Conservation (phyloP, 2,113 vertebrate genomes). For the Grus americana region DNA sequence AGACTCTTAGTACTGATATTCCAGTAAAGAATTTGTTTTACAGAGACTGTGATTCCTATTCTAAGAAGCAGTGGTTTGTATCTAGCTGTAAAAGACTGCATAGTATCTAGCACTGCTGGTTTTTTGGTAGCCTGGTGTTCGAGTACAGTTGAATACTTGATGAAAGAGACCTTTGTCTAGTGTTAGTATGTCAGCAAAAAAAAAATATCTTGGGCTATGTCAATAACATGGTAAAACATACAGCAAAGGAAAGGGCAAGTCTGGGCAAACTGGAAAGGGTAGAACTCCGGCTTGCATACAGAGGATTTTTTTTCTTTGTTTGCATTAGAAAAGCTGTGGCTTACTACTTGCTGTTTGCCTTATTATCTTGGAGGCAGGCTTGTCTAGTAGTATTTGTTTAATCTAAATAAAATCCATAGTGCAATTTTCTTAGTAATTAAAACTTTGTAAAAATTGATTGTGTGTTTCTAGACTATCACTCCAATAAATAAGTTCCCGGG, state of each 20-base stretch:
- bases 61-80: not conserved
- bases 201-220: not conserved
- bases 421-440: not conserved
- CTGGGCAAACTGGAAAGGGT: conserved; percentile 22
- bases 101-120: not conserved
- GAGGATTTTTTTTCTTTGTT: not conserved
- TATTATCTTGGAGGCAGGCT: not conserved
- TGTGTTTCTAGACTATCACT: not conserved
- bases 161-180: conserved; percentile 33
- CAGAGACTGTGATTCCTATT: not conserved
- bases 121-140: not conserved
- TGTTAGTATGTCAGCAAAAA: not conserved
- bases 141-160: not conserved
- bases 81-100: not conserved
- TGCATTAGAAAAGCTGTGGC: not conserved
- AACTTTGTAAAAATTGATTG: not conserved
- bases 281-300: not conserved
- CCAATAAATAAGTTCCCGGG: not conserved
- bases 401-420: not conserved
- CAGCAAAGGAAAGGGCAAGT: not conserved
- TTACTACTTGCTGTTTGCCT: not conserved
- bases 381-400: not conserved
- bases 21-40: not conserved
- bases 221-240: not conserved
- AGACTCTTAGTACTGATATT: not conserved